phyloP scores from a whole-genome alignment of 2,797 vertebrate genomes.

The Lepus oiostolus region DNA sequence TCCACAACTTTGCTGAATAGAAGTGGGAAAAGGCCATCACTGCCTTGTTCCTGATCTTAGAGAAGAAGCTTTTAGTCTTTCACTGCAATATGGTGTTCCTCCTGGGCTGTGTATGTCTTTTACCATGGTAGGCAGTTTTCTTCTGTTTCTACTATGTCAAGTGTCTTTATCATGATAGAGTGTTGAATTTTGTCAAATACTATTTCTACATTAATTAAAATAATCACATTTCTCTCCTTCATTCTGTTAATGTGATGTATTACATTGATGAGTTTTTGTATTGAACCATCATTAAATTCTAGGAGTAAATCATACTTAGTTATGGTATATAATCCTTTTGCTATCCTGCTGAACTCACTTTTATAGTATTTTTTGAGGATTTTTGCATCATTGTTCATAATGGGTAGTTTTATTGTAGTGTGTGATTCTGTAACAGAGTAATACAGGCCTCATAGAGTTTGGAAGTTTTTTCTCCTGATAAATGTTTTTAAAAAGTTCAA shows the following conservation, averaged over 20 bases:
- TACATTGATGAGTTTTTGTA: background rate
- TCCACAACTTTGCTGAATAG: background rate
- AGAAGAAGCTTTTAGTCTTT: background rate
- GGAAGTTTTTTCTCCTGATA: background rate
- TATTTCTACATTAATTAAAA: background rate
- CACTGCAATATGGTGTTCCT: background rate
- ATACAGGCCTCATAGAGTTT: background rate
- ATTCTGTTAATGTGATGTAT: background rate
- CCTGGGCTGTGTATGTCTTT: background rate
- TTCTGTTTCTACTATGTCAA: background rate
- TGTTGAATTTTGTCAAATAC: background rate
- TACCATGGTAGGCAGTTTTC: background rate
- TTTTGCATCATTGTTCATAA: background rate
- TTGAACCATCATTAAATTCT: background rate
- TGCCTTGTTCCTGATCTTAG: background rate
- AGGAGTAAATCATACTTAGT: background rate
- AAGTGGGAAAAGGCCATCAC: background rate
- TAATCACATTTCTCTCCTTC: too few relatives aligned
- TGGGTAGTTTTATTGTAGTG: background rate
- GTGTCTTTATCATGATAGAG: background rate
- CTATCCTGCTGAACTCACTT: too few relatives aligned
- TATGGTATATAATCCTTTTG: background rate
- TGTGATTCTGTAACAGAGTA: background rate
- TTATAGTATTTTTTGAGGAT: too few relatives aligned
- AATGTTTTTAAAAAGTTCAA: background rate